Evolutionary conservation across 2,113 vertebrate genomes (phyloP).

Genomic region (Ploceus nigricollis): DNA sequence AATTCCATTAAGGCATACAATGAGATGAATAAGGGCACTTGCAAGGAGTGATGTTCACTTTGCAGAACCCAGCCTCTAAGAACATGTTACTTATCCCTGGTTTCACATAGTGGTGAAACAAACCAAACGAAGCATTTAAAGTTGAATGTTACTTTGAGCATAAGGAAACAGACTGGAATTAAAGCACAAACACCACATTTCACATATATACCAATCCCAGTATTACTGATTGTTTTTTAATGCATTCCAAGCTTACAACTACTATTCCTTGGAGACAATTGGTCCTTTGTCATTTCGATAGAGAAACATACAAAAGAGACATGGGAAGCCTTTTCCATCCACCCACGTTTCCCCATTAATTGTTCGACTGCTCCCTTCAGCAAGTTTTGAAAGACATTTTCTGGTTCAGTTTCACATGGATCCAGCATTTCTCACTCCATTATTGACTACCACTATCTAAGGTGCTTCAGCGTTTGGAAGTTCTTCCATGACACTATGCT

Average conservation of each 20-base stretch:
- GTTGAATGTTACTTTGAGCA: background rate
- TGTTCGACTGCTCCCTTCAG: background rate
- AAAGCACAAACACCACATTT: background rate
- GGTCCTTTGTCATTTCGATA: constrained; percentile 41
- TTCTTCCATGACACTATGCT: background rate
- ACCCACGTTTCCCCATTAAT: background rate
- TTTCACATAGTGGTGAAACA: background rate
- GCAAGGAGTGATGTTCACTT: background rate
- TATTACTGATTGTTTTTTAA: background rate
- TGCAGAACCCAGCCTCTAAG: background rate
- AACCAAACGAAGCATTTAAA: background rate
- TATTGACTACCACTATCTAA: background rate
- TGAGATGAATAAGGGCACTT: background rate
- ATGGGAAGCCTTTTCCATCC: constrained; percentile 35
- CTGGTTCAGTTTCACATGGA: background rate
- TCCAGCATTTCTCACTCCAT: background rate
- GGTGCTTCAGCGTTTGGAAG: background rate
- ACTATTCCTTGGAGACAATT: constrained; percentile 2
- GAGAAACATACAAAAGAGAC: constrained; percentile 1
- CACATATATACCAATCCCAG: background rate
- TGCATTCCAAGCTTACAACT: constrained; percentile 14
- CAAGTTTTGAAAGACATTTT: constrained; percentile 33
- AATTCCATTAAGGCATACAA: background rate
- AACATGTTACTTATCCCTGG: background rate
- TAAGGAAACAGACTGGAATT: background rate